These are phyloP conservation scores for Athalia cordata DNA, from an alignment of 2,888 invertebrate species.

Conservation along the genomic window DNA sequence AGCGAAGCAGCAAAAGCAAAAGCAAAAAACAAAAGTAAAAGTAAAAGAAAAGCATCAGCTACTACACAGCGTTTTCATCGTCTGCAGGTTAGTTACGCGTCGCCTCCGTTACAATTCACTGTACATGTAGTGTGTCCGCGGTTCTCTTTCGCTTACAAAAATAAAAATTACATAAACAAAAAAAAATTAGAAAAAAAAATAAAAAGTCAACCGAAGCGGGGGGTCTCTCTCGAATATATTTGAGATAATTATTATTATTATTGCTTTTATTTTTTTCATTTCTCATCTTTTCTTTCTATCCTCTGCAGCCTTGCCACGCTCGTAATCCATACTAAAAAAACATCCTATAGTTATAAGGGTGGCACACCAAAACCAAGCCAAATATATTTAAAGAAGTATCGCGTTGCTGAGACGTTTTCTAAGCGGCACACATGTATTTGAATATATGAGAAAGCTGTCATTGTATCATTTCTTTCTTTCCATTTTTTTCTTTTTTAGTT, in stretches of 20 bases:
- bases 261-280: too few species aligned
- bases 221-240: neutral
- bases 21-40: too few species aligned
- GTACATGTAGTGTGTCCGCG: constrained; percentile 35
- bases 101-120: constrained; percentile 60
- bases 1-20: too few species aligned
- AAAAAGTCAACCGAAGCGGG: neutral
- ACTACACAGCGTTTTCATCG: too few species aligned
- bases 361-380: constrained; percentile 49
- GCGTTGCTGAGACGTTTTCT: constrained; percentile 50
- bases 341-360: constrained; percentile 51
- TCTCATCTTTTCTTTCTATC: too few species aligned
- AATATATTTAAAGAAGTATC: constrained; percentile 46
- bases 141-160: neutral
- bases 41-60: too few species aligned
- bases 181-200: too few species aligned
- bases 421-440: too few species aligned
- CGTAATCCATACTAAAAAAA: constrained; percentile 37
- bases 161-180: too few species aligned
- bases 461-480: neutral
- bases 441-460: neutral
- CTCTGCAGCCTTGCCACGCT: too few species aligned
- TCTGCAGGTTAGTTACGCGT: constrained; percentile 69
- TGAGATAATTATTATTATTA: too few species aligned
- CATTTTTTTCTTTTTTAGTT: constrained; percentile 3